These are phyloP conservation scores for Drosophila auraria DNA, from an alignment of 1,140 invertebrate species.

Conservation along the genomic window DNA sequence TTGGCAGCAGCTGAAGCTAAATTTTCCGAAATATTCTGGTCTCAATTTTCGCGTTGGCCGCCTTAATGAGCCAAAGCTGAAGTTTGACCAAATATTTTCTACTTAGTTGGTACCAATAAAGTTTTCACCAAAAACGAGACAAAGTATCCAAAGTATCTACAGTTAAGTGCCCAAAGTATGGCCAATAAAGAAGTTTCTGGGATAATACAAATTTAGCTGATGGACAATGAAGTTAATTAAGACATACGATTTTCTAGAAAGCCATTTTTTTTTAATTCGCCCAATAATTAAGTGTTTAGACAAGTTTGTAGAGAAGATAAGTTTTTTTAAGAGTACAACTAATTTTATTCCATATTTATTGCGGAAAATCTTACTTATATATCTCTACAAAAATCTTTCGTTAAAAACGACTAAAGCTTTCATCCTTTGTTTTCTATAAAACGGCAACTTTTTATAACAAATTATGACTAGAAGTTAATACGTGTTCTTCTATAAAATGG, in stretches of 20 bases:
- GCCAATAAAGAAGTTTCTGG: neutral
- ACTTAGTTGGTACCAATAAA: constrained; percentile 65
- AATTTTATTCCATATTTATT: no score
- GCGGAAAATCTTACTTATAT: neutral
- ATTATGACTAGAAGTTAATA: neutral
- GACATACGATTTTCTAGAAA: no score
- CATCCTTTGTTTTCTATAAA: neutral
- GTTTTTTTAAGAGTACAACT: no score
- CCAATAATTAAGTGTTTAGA: no score
- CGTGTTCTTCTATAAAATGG: neutral
- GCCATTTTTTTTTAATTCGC: no score
- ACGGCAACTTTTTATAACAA: neutral
- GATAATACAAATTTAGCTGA: constrained; percentile 3
- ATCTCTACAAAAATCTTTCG: constrained; percentile 10
- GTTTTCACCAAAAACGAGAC: constrained; percentile 40
- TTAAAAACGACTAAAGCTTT: neutral
- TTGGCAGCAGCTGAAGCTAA: constrained; percentile 59
- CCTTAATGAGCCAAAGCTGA: constrained; percentile 54
- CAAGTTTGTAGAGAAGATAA: no score
- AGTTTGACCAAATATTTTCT: constrained; percentile 34
- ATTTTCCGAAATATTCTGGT: constrained; percentile 48
- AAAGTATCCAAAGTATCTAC: constrained; percentile 37
- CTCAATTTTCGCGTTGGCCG: constrained; percentile 17
- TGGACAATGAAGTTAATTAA: neutral
- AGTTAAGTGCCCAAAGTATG: constrained; percentile 5